These are phyloP conservation scores for Actinemys pallida DNA, from an alignment of 2,113 vertebrate species.

Conservation along the genomic window DNA sequence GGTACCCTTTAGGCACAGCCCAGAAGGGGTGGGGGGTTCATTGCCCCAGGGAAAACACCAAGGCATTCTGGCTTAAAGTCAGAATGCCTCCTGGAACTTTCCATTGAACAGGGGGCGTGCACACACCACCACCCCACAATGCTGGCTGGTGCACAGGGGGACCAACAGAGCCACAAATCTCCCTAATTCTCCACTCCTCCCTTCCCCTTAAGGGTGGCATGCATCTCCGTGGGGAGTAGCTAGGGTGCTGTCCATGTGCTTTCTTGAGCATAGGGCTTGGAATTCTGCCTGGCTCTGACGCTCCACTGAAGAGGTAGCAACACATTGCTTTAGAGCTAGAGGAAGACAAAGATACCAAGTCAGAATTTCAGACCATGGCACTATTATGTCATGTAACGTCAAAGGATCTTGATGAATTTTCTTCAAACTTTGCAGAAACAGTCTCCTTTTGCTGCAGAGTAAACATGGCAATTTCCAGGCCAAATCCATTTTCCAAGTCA, in stretches of 20 bases:
- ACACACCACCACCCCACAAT: neutral
- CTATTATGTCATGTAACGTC: neutral
- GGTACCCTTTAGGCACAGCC: neutral
- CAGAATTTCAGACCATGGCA: neutral
- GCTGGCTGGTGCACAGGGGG: neutral
- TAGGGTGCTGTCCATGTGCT: neutral
- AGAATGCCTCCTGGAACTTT: neutral
- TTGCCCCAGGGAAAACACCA: neutral
- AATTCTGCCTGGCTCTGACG: neutral
- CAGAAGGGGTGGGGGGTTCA: neutral
- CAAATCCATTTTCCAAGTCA: neutral
- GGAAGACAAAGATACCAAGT: neutral
- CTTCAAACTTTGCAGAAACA: neutral
- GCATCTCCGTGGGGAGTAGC: neutral
- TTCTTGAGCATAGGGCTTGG: neutral
- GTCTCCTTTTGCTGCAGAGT: neutral
- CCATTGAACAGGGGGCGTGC: neutral
- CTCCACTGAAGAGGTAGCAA: neutral
- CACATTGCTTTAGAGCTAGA: neutral
- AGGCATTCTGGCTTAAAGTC: neutral
- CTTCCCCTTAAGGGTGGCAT: neutral
- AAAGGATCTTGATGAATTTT: neutral
- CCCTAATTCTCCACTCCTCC: neutral
- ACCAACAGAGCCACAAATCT: neutral
- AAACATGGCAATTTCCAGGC: neutral